Base-by-base conservation (phyloP, 2,888 invertebrate genomes). In the Dryobotodes eremita region DNA sequence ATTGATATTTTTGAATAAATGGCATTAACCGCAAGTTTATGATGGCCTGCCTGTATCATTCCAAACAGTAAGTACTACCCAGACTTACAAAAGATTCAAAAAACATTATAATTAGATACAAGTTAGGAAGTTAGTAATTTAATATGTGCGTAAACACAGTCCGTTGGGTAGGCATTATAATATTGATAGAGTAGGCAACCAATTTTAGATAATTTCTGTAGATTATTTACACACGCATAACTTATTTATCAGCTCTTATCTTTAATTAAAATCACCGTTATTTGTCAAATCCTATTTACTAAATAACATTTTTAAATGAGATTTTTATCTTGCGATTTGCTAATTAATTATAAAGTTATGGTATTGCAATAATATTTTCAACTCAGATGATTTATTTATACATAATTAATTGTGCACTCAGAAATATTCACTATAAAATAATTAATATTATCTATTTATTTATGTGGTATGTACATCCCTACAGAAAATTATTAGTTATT, bases 181-280 rank as follows among this genome's bases (percentile, higher is more conserved):
- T n/a, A 36, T 36, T 23, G 48, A 65, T 77, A n/a, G n/a, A 82
- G 20, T 64, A 62, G n/a, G 15, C 11, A 59, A 36, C 13, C 20
- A 46, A 84, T 53, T 75, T 70, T 11, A 72, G 17, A 62, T 73
- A 53, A 73, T 42, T 61, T 50, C n/a, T 48, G 48, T 15, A 57
- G 3, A 74, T 70, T 75, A 77, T 77, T 57, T 72, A 69, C n/a
- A 53, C 17, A 68, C 20, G 15, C n/a, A 36, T 61, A 36, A 59
- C 5, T 57, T 72, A 57, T 42, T 62, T 50, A 78, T n/a, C 23
- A 46, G 48, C 23, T 15, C 2, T 59, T 50, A 66, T 80, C 79
- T 73, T 55, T 71, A 66, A 84, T 84, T 65, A 48, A 65, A 71
- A 76, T 80, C 59, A n/a, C 23, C 20, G 48, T 50, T 65, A 69